Percentiles rank a stretch among this genome's conserved stretches.
Evolutionary conservation across 92 coral and sea anemone species (phyloP).

Genomic region (Zoanthus gigantus): DNA sequence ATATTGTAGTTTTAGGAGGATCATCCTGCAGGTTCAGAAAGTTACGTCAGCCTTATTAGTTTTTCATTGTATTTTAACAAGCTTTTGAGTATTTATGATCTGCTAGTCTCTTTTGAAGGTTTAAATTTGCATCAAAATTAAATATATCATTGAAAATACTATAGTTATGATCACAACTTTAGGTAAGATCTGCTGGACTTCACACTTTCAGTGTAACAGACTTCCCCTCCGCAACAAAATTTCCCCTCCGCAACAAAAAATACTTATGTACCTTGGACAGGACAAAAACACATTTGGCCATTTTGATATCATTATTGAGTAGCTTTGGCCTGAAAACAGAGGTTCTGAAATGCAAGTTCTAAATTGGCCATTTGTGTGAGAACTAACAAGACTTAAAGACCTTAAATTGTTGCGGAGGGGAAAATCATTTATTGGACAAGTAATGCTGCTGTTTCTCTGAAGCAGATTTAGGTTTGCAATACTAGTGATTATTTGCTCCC

Average conservation of each 20-base stretch:
- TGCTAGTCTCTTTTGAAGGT: too few relatives aligned
- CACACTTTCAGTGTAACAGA: not conserved
- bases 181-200: constrained; percentile 3
- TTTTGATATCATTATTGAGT: not conserved
- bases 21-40: too few relatives aligned
- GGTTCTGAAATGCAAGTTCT: constrained; percentile 10
- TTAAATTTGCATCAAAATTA: too few relatives aligned
- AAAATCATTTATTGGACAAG: constrained; percentile 12
- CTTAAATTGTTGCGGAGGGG: constrained; percentile 14
- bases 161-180: not conserved
- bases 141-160: too few relatives aligned
- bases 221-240: constrained; percentile 1
- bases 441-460: not conserved
- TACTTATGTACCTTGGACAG: constrained; percentile 8
- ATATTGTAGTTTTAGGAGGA: too few relatives aligned
- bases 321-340: not conserved
- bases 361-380: not conserved
- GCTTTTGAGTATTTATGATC: too few relatives aligned
- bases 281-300: constrained; percentile 4
- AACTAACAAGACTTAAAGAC: constrained; percentile 5
- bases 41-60: too few relatives aligned
- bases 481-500: not conserved
- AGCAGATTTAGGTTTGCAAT: not conserved
- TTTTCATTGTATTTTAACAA: too few relatives aligned
- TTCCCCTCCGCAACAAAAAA: constrained; percentile 7